Conservation (phyloP, 2,113 vertebrate species). For the Tragulus kanchil region DNA sequence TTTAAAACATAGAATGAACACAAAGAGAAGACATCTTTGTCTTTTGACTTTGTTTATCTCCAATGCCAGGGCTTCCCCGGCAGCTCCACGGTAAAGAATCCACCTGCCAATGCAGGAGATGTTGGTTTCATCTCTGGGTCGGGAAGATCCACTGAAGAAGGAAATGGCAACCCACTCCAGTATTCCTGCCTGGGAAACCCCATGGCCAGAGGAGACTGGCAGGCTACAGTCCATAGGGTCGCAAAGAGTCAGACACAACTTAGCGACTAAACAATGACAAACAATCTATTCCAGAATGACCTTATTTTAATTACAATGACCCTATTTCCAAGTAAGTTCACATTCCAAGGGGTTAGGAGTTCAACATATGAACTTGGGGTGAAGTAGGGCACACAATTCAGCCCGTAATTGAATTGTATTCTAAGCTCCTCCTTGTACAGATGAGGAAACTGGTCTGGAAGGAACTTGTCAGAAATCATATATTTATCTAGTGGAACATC, state of each 20-base stretch:
- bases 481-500: background rate
- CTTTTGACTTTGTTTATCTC: background rate
- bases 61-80: background rate
- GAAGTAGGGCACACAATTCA: background rate
- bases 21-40: background rate
- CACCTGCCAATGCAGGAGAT: background rate
- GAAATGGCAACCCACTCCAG: background rate
- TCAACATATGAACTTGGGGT: background rate
- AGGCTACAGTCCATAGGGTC: background rate
- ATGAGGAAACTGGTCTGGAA: background rate
- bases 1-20: constrained; percentile 53
- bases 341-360: background rate
- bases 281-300: background rate
- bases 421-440: background rate
- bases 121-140: background rate
- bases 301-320: background rate
- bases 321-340: constrained; percentile 37
- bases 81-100: background rate
- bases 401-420: background rate
- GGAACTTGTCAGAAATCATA: background rate
- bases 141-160: background rate
- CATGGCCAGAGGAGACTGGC: background rate
- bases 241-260: background rate
- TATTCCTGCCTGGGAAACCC: background rate
- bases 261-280: background rate